phyloP scores from a whole-genome alignment of 2,888 invertebrate genomes.

The Phymatocera aterrima region DNA sequence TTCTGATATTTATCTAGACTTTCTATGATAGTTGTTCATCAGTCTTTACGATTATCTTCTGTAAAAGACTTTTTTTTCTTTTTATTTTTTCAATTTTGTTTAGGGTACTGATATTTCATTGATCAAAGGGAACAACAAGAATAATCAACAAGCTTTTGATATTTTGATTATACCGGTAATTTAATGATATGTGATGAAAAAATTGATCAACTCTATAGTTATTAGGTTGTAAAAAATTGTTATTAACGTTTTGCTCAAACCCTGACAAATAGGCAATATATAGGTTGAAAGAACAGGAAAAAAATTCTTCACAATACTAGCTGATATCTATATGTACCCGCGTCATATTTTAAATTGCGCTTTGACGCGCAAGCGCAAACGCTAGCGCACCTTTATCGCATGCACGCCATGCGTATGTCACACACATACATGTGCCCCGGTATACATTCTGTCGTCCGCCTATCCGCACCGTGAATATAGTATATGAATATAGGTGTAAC shows the following conservation, averaged over 20 bases:
- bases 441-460: not conserved
- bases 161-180: not conserved
- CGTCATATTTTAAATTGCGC: constrained; percentile 44
- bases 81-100: not conserved
- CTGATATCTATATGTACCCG: constrained; percentile 20
- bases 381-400: constrained; percentile 43
- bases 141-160: not conserved
- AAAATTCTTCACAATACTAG: constrained; percentile 20
- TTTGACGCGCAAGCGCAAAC: constrained; percentile 40
- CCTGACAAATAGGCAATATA: constrained; percentile 21
- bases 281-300: not conserved
- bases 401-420: constrained; percentile 43
- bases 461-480: constrained; percentile 27
- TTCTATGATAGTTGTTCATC: too few relatives aligned
- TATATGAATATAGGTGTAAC: not conserved
- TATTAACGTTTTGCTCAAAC: not conserved
- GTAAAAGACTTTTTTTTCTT: not conserved
- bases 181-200: not conserved
- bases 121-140: not conserved
- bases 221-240: not conserved
- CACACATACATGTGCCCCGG: constrained; percentile 7
- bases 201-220: not conserved
- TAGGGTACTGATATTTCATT: not conserved
- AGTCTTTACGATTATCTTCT: too few relatives aligned
- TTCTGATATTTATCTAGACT: not conserved